phyloP scores from a whole-genome alignment of 2,113 vertebrate genomes.

The Toxostoma redivivum region DNA sequence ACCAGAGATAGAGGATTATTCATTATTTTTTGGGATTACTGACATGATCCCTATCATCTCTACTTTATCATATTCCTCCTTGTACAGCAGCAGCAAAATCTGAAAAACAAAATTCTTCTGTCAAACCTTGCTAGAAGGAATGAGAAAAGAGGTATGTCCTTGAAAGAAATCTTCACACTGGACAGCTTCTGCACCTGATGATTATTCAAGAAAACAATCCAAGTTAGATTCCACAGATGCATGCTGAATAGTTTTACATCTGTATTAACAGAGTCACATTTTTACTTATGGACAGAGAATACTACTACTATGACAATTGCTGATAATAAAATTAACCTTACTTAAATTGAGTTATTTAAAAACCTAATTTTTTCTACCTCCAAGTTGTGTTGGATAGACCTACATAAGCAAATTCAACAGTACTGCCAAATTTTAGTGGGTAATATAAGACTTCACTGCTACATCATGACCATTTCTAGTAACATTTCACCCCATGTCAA shows the following conservation, averaged over 20 bases:
- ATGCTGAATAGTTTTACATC: neutral
- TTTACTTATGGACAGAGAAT: neutral
- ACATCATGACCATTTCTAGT: neutral
- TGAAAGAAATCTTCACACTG: neutral
- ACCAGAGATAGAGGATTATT: neutral
- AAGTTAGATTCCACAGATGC: neutral
- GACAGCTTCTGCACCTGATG: neutral
- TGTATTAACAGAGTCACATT: neutral
- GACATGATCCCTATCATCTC: neutral
- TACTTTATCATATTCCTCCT: neutral
- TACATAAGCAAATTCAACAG: neutral
- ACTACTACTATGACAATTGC: neutral
- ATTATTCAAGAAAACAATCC: neutral
- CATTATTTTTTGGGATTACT: neutral
- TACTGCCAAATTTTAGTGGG: neutral
- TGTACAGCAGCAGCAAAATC: neutral
- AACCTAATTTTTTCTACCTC: neutral
- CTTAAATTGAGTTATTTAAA: neutral
- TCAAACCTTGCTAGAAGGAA: neutral
- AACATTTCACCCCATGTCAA: neutral
- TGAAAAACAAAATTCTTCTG: neutral
- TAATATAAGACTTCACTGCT: neutral
- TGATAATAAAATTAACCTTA: neutral
- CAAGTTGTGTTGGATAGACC: neutral
- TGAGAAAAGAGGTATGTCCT: neutral